Base-by-base conservation (phyloP, 1,140 invertebrate species). In the Drosophila funebris region DNA sequence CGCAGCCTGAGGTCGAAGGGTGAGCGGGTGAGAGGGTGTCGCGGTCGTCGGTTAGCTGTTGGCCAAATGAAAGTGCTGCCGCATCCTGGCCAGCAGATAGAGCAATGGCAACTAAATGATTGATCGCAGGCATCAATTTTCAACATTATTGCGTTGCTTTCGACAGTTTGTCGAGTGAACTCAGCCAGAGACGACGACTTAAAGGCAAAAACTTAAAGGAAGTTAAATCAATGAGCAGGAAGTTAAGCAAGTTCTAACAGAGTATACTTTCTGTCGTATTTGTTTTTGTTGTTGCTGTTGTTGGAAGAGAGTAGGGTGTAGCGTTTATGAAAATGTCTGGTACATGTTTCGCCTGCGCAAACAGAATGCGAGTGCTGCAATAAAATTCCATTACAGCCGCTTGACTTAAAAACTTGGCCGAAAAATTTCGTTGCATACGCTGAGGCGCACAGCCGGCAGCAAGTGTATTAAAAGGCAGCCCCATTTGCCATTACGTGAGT, bases 331-430 rank as follows among this genome's bases (percentile, higher is more conserved):
- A 85, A 87, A 87, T 88, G 83, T 82, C 83, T 76, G 82, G 69
- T 69, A 87, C 82, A 87, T 87, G 82, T 88, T 87, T 82, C 78
- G 82, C 71, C 66, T 87, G 74, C 75, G 78, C 83, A 87, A 87
- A 87, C 62, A 88, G 78, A 78, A 82, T 72, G 75, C 77, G 73
- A 79, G 80, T 82, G 79, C 79, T 66, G 82, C 78, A 87, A 87
- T 87, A 87, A 87, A 88, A 87, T 87, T 87, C 82, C 82, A 85
- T 87, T 85, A 82, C 82, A 85, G 83, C 82, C 61, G 67, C 58
- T 63, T 63, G 75, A 78, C 81, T 87, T 81, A 71, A 85, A 75
- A 78, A 85, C 79, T 83, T 83, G 76, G 61, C 68, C 77, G 44
- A 81, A 80, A 84, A 85, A 76, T 43, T 64, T 44, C 46, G 78